These are phyloP conservation scores for Lycocorax pyrrhopterus DNA, from an alignment of 2,113 vertebrate species.

Conservation along the genomic window DNA sequence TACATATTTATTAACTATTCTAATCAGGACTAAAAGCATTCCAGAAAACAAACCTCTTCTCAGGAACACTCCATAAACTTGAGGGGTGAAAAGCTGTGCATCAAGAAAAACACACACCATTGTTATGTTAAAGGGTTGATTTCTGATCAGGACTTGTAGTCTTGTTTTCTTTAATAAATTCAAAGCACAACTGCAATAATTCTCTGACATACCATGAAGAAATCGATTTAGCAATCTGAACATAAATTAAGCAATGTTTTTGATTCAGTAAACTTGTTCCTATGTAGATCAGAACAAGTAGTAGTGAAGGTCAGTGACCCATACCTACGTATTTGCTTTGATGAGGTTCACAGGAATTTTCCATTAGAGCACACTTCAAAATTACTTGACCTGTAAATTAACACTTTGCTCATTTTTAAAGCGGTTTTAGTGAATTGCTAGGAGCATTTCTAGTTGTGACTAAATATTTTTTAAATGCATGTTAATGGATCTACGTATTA, in stretches of 20 bases:
- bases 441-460: background rate
- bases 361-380: background rate
- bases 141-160: background rate
- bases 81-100: background rate
- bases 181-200: conserved; percentile 32
- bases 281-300: conserved; percentile 33
- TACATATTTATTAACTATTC: background rate
- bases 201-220: conserved; percentile 28
- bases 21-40: background rate
- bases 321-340: background rate
- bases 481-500: background rate
- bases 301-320: conserved; percentile 21
- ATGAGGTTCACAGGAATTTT: conserved; percentile 24
- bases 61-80: background rate
- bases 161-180: conserved; percentile 29
- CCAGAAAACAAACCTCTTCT: background rate
- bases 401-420: background rate
- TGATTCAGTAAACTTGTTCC: conserved; percentile 40
- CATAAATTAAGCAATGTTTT: conserved; percentile 52
- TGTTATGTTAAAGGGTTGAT: background rate
- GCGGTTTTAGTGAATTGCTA: background rate
- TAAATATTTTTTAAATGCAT: background rate
- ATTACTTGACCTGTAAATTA: conserved; percentile 48
- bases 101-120: background rate
- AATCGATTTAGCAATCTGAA: conserved; percentile 54